Conservation (phyloP, 2,797 vertebrate genomes). For the Ataeniobius toweri region DNA sequence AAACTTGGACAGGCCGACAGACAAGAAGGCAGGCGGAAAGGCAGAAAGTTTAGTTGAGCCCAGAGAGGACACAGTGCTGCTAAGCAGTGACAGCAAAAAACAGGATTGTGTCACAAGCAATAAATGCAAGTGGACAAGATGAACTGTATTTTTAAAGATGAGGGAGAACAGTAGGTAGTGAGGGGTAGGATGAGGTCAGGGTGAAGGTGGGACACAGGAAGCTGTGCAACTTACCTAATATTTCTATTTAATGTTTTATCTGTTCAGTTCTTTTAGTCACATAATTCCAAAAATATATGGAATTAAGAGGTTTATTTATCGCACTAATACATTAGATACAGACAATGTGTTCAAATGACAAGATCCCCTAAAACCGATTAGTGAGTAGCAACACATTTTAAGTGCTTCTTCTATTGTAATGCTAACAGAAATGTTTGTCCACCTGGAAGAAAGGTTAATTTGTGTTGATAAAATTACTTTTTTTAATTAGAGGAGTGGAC, state of each 20-base stretch:
- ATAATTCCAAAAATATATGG: background rate
- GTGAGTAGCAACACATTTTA: background rate
- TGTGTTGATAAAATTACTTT: background rate
- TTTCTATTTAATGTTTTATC: constrained; percentile 24
- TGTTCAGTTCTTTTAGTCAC: background rate
- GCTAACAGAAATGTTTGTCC: background rate
- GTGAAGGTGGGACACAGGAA: background rate
- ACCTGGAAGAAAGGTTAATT: background rate
- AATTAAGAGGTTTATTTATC: background rate
- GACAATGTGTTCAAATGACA: background rate
- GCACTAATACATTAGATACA: background rate
- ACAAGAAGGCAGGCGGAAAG: constrained; percentile 17
- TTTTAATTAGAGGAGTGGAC: background rate
- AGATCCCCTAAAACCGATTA: background rate
- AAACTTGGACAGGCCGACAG: constrained; percentile 34
- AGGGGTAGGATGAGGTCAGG: constrained; percentile 21
- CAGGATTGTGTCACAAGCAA: constrained; percentile 73
- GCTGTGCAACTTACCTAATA: constrained; percentile 32
- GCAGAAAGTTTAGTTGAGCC: constrained; percentile 47
- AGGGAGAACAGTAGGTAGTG: constrained; percentile 51
- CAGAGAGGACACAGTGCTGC: constrained; percentile 57
- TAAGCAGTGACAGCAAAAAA: constrained; percentile 49
- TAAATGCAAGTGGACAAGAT: constrained; percentile 58
- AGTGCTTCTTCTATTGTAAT: background rate
- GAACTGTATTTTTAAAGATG: constrained; percentile 78